phyloP scores from a whole-genome alignment of 2,888 invertebrate genomes.

The Thyatira batis region DNA sequence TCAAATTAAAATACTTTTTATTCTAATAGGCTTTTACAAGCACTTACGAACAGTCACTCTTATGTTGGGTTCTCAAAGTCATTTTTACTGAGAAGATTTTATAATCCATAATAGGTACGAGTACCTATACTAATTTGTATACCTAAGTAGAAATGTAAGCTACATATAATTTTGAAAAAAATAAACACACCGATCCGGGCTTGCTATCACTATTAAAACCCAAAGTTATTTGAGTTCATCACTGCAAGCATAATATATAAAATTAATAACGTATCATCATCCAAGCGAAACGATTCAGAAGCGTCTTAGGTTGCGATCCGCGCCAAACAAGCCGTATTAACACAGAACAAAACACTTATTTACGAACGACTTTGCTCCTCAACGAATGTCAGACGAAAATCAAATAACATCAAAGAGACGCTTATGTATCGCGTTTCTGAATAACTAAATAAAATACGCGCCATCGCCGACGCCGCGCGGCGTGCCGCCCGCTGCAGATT shows the following conservation, averaged over 20 bases:
- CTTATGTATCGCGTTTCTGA: slow-evolving; percentile 57
- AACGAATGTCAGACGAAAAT: slow-evolving; percentile 56
- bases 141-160: no score
- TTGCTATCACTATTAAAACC: no score
- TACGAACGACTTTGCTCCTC: slow-evolving; percentile 35
- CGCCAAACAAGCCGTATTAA: slow-evolving; percentile 21
- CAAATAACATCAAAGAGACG: slow-evolving; percentile 60
- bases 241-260: neutral
- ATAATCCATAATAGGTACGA: no score
- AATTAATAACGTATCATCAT: neutral
- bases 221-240: neutral
- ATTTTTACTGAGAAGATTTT: no score
- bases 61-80: no score
- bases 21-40: no score
- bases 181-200: no score
- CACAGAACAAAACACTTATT: slow-evolving; percentile 39
- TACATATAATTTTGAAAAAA: no score
- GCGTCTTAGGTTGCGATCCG: slow-evolving; percentile 5
- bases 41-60: no score
- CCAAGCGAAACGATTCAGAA: neutral
- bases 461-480: slow-evolving; percentile 15
- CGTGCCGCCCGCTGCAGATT: slow-evolving; percentile 36
- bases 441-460: slow-evolving; percentile 48
- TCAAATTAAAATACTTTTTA: no score
- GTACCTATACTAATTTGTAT: no score